Percentiles rank a stretch among this genome's conserved stretches.
phyloP scores from a whole-genome alignment of 2,888 invertebrate genomes.

The Caenorhabditis doughertyi region DNA sequence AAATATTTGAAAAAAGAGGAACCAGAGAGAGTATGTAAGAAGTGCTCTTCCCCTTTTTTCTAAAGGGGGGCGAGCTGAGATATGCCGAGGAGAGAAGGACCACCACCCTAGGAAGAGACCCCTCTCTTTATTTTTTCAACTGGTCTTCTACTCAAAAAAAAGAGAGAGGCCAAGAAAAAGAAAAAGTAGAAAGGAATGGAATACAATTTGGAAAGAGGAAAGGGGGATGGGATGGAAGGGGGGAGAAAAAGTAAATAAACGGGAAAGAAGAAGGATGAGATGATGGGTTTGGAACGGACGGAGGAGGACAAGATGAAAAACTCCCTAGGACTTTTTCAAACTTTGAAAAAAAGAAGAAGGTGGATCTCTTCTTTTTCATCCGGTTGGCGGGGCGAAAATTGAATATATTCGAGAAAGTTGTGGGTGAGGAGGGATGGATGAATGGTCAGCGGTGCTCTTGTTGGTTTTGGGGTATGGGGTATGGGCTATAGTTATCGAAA shows the following conservation, averaged over 20 bases:
- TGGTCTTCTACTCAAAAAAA: constrained; percentile 1
- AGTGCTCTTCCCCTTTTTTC: not conserved
- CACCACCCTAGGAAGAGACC: not conserved
- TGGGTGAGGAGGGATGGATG: too few species aligned
- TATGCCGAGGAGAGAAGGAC: constrained; percentile 27
- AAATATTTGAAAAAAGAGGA: too few species aligned
- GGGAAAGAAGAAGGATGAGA: not conserved
- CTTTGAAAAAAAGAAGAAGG: not conserved
- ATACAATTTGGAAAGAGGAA: constrained; percentile 35
- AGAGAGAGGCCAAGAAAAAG: not conserved
- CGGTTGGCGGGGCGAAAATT: too few species aligned
- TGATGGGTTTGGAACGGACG: constrained; percentile 27
- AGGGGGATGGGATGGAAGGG: constrained; percentile 3
- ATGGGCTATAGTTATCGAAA: too few species aligned
- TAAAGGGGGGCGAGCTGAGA: constrained; percentile 20
- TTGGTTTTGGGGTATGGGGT: too few species aligned
- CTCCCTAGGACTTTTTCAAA: not conserved
- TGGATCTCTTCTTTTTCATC: too few species aligned
- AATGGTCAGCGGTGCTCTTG: too few species aligned
- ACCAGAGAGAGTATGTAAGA: not conserved
- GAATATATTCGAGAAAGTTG: too few species aligned
- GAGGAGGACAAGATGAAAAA: not conserved
- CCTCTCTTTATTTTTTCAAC: constrained; percentile 37
- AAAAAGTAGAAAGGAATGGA: constrained; percentile 16
- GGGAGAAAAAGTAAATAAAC: constrained; percentile 29